Conservation (phyloP, 1,140 invertebrate genomes). For the Drosophila hydei region DNA sequence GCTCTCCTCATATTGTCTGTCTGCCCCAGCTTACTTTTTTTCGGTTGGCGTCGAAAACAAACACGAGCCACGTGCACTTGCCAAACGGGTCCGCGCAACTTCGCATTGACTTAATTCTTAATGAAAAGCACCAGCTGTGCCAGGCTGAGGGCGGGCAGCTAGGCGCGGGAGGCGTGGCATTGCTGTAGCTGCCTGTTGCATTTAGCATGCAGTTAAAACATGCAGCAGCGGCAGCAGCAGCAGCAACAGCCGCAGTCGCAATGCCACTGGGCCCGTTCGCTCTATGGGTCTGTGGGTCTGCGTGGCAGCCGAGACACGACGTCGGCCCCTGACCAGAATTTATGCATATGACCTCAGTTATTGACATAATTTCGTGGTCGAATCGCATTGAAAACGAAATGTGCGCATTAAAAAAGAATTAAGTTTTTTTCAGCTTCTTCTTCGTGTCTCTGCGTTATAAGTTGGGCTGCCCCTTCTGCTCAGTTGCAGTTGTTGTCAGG, state of each 20-base stretch:
- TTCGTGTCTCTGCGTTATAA: background rate
- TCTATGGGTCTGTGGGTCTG: constrained; percentile 73
- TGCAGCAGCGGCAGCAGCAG: constrained; percentile 26
- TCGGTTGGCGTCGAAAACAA: constrained; percentile 40
- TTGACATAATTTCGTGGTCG: constrained; percentile 77
- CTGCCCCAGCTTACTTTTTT: background rate
- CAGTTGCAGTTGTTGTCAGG: constrained; percentile 3
- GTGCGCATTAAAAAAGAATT: constrained; percentile 50
- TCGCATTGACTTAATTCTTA: constrained; percentile 46
- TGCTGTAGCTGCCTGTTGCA: constrained; percentile 24
- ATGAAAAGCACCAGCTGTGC: constrained; percentile 50
- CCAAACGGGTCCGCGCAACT: constrained; percentile 40
- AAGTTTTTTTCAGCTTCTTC: background rate
- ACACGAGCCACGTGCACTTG: constrained; percentile 69
- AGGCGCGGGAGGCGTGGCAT: background rate
- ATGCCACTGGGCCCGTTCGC: constrained; percentile 6
- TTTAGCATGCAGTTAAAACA: constrained; percentile 68
- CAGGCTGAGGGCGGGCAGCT: background rate
- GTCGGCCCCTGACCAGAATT: constrained; percentile 56
- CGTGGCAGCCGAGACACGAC: constrained; percentile 50
- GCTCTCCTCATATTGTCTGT: background rate
- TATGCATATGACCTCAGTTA: constrained; percentile 81
- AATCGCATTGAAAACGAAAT: constrained; percentile 73
- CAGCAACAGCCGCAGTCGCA: background rate
- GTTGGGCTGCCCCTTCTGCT: background rate